Percentiles rank a stretch among this genome's conserved stretches.
These are phyloP conservation scores for Ellobius talpinus DNA, from an alignment of 2,113 vertebrate species.

Conservation along the genomic window DNA sequence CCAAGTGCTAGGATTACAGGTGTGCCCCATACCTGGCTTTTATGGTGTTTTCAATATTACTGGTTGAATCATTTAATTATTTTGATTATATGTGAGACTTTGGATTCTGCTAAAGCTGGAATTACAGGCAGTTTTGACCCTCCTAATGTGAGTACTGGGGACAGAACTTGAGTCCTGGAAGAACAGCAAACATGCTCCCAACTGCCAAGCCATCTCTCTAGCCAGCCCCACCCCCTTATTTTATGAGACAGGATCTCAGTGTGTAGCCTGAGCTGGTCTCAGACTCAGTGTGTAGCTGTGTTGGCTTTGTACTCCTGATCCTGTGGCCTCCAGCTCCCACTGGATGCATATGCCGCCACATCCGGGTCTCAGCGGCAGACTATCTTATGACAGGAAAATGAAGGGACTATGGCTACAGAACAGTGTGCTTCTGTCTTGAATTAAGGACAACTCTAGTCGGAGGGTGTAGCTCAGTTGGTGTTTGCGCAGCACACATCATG, in stretches of 20 bases:
- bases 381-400: neutral
- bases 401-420: neutral
- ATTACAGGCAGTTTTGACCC: neutral
- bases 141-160: neutral
- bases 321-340: neutral
- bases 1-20: neutral
- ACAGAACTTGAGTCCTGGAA: neutral
- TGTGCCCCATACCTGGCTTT: neutral
- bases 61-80: neutral
- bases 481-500: rapidly evolving
- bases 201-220: neutral
- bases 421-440: neutral
- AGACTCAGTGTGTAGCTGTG: neutral
- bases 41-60: neutral
- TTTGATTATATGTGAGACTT: neutral
- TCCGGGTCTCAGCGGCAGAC: neutral
- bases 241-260: neutral
- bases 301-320: neutral
- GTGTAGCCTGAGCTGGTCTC: neutral
- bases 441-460: neutral
- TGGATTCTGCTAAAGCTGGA: neutral
- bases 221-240: neutral
- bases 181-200: neutral
- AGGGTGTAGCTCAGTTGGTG: neutral
- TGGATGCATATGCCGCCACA: too few species aligned